phyloP scores from a whole-genome alignment of 2,113 vertebrate genomes.

The Euleptes europaea region DNA sequence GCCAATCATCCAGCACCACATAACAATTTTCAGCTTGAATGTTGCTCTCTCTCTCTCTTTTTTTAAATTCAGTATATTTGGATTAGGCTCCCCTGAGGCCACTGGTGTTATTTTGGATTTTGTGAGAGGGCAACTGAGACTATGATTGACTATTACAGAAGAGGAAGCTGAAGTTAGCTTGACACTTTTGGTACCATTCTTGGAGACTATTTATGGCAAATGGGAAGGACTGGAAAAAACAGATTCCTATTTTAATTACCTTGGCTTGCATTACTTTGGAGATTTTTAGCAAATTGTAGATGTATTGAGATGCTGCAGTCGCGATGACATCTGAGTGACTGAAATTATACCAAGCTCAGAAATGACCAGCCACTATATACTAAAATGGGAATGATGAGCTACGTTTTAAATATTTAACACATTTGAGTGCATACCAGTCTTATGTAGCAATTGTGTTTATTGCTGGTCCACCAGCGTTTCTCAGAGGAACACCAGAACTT shows the following conservation, averaged over 20 bases:
- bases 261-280: constrained; percentile 36
- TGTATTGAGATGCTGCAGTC: constrained; percentile 2
- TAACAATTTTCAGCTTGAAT: not conserved
- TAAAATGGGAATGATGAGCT: constrained; percentile 11
- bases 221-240: constrained; percentile 48
- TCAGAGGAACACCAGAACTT: not conserved
- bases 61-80: constrained; percentile 1
- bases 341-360: constrained; percentile 19
- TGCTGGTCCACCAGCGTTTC: not conserved
- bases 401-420: not conserved
- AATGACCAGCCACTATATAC: constrained; percentile 20
- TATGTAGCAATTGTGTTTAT: not conserved
- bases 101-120: not conserved
- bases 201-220: constrained; percentile 55
- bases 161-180: constrained; percentile 66
- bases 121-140: constrained; percentile 7
- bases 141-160: constrained; percentile 43
- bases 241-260: constrained; percentile 48
- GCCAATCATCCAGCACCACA: not conserved
- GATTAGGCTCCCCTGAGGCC: not conserved
- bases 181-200: constrained; percentile 53
- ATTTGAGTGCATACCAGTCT: constrained; percentile 32
- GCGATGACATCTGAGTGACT: not conserved
- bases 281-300: not conserved
- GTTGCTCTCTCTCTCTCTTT: not conserved